Percentiles rank a stretch among this genome's conserved stretches.
phyloP scores from a whole-genome alignment of 2,888 invertebrate species.

The Himalopsyche japonica region DNA sequence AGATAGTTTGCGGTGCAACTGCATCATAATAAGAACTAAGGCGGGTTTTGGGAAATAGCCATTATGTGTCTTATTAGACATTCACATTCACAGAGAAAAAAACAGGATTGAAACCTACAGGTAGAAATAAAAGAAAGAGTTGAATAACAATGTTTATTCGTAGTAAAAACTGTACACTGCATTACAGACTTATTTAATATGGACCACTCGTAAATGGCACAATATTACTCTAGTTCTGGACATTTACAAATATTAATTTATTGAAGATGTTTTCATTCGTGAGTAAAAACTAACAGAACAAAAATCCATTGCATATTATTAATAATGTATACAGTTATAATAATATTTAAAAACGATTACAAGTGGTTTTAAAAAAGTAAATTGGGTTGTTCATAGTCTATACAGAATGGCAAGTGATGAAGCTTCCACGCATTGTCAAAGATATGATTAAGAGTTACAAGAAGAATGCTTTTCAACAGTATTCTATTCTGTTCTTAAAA shows the following conservation, averaged over 20 bases:
- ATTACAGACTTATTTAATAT: conserved; percentile 63
- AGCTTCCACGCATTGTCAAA: conserved; percentile 16
- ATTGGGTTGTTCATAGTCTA: neutral
- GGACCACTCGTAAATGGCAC: conserved; percentile 61
- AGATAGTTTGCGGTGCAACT: no score
- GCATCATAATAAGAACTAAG: no score
- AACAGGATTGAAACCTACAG: no score
- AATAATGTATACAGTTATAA: conserved; percentile 48
- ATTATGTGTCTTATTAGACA: no score
- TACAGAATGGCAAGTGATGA: neutral
- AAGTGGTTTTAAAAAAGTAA: conserved; percentile 43
- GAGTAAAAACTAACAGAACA: conserved; percentile 24
- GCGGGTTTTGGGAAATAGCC: no score
- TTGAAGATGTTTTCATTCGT: conserved; percentile 39
- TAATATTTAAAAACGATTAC: conserved; percentile 46
- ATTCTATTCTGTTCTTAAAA: conserved; percentile 3
- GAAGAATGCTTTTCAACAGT: conserved; percentile 11
- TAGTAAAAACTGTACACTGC: conserved; percentile 63
- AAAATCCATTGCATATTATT: conserved; percentile 43
- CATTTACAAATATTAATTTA: conserved; percentile 32
- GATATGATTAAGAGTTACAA: conserved; percentile 8
- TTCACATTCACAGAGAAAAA: no score
- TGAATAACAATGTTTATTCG: conserved; percentile 41
- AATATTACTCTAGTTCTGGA: conserved; percentile 39
- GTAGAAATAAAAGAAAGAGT: conserved; percentile 3